phyloP scores from a whole-genome alignment of 2,888 invertebrate species.

The Plusia festucae region DNA sequence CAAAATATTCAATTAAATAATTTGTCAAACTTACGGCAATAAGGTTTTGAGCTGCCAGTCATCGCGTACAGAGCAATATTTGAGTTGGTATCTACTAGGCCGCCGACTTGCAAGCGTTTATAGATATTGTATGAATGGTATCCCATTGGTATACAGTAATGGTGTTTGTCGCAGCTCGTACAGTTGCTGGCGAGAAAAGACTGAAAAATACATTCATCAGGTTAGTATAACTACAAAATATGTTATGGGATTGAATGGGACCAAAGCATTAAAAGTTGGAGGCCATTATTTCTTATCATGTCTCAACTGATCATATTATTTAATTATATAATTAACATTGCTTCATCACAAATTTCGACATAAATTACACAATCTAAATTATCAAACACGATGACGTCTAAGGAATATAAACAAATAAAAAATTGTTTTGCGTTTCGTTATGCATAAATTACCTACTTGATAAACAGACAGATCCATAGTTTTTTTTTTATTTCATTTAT shows the following conservation, averaged over 20 bases:
- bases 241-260: too few species aligned
- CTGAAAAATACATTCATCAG: conserved; percentile 73
- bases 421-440: neutral
- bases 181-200: conserved; percentile 92
- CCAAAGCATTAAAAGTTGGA: neutral
- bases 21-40: conserved; percentile 92
- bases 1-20: neutral
- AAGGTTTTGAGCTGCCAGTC: conserved; percentile 92
- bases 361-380: neutral
- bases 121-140: conserved; percentile 90
- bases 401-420: neutral
- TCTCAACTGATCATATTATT: neutral
- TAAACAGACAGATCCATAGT: neutral
- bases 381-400: conserved; percentile 4
- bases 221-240: neutral
- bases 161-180: conserved; percentile 91
- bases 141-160: conserved; percentile 92
- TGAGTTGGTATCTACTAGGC: conserved; percentile 81
- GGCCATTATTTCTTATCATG: too few species aligned
- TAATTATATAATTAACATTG: conserved; percentile 10
- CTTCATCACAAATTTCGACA: neutral
- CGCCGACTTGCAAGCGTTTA: conserved; percentile 79
- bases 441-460: conserved; percentile 1
- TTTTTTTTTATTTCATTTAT: too few species aligned
- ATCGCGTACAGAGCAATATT: conserved; percentile 92